These are phyloP conservation scores for Habroteleia sp. DNA, from an alignment of 2,888 invertebrate species.

Conservation along the genomic window DNA sequence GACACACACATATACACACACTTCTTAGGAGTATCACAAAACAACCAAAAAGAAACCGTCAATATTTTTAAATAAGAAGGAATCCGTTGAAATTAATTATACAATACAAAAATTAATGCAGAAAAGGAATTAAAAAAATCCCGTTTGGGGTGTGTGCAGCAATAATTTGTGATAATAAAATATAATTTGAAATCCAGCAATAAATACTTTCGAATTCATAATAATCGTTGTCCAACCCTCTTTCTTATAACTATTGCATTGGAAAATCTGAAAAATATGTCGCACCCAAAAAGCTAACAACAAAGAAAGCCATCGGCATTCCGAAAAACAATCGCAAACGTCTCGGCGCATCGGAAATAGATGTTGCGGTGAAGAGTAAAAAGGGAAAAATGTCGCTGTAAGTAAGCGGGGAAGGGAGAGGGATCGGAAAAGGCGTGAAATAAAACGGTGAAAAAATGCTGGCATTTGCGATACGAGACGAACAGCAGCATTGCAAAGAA, in stretches of 20 bases:
- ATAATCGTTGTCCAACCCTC: too few species aligned
- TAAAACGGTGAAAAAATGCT: slow-evolving; percentile 11
- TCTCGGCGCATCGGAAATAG: slow-evolving; percentile 28
- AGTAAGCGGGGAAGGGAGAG: slow-evolving; percentile 22
- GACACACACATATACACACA: too few species aligned
- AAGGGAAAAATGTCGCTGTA: slow-evolving; percentile 23
- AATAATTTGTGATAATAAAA: too few species aligned
- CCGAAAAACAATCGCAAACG: slow-evolving; percentile 15
- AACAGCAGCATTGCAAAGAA: neutral
- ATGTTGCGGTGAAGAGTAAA: slow-evolving; percentile 13
- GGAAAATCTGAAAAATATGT: neutral
- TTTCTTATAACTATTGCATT: too few species aligned
- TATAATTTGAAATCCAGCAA: too few species aligned
- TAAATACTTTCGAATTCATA: too few species aligned
- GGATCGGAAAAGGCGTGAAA: slow-evolving; percentile 17
- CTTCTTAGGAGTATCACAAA: too few species aligned
- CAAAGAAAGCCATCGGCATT: slow-evolving; percentile 5
- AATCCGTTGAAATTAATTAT: neutral
- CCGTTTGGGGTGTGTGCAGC: too few species aligned
- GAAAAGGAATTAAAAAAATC: neutral
- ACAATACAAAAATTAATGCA: too few species aligned
- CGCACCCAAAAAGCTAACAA: neutral
- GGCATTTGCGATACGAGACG: neutral
- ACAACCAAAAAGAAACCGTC: neutral
- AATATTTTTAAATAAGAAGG: slow-evolving; percentile 4